Evolutionary conservation across 2,797 vertebrate species (phyloP), one percentile per base, ranked within the genome.

Genomic region (Lycodopsis pacificus): DNA sequence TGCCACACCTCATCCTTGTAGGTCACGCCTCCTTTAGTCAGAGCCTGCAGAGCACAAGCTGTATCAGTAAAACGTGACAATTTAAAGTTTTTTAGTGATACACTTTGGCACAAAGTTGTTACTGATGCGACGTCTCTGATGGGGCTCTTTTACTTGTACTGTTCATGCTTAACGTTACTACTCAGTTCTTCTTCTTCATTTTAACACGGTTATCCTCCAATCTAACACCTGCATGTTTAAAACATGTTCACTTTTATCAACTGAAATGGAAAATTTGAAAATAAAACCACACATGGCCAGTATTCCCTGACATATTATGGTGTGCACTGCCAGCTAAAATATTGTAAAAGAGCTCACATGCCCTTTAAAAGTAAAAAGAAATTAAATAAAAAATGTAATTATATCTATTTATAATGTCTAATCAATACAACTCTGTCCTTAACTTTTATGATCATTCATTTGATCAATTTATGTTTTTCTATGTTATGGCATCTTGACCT

Each of bases 1-100:
- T 99, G 98, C 97, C 97, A 99, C 0, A 97, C 96, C 88, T 98
- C 95, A 0, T 98, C 97, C 71, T 96, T 95, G 92, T 98, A 99
- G 65, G 96, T 99, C 90, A 98, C 96, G 0, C 98, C 98, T 32
- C 97, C 98, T 93, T 97, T 97, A 61, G 96, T 96, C 93, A 99
- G 95, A 67, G 95, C 95, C 98, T 99, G 94, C 4, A 25, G 67
- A 42, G 67, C 42, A 77, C n/a, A 79, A 7, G 27, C n/a, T 7
- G 0, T 4, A 3, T 36, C 32, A 65, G 64, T 4, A 7, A 38
- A 30, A 48, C 5, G 27, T 7, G 13, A 8, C 19, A 13, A 14
- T 30, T 48, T 42, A 27, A 30, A 53, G 36, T 20, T 10, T 36
- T 32, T 53, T 58, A 7, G 40, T 32, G 20, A 27, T 2, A 12